Conservation (phyloP, 2,888 invertebrate genomes). For the Agriopis marginaria region DNA sequence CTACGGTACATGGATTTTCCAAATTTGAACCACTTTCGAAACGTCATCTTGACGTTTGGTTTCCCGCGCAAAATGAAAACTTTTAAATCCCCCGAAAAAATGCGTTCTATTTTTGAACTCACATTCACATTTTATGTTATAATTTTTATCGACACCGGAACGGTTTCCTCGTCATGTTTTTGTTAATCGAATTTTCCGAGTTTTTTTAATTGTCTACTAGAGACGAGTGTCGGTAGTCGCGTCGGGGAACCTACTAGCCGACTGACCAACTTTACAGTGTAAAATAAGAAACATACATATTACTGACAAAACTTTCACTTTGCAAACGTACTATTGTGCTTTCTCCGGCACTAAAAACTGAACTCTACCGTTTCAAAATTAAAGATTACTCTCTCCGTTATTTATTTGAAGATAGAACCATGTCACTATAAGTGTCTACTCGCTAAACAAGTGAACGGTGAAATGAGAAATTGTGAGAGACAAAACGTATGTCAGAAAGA, state of each 20-base stretch:
- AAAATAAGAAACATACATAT: constrained; percentile 86
- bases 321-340: constrained; percentile 62
- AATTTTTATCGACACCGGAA: constrained; percentile 57
- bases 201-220: constrained; percentile 41
- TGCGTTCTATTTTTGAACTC: constrained; percentile 48
- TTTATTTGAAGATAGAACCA: constrained; percentile 55
- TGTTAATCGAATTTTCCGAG: constrained; percentile 44
- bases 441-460: constrained; percentile 86
- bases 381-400: constrained; percentile 39
- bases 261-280: constrained; percentile 84
- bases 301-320: constrained; percentile 58
- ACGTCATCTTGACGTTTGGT: constrained; percentile 76
- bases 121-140: constrained; percentile 66
- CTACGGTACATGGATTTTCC: constrained; percentile 62
- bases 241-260: constrained; percentile 80
- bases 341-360: constrained; percentile 48
- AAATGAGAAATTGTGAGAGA: constrained; percentile 85
- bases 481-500: constrained; percentile 64
- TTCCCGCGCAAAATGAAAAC: constrained; percentile 64
- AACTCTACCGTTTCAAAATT: constrained; percentile 31
- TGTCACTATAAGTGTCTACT: constrained; percentile 65
- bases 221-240: constrained; percentile 68
- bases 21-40: constrained; percentile 73
- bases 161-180: constrained; percentile 73
- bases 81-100: constrained; percentile 41